Base-by-base conservation (phyloP, 2,797 vertebrate genomes). In the Halcyon leucocephala region DNA sequence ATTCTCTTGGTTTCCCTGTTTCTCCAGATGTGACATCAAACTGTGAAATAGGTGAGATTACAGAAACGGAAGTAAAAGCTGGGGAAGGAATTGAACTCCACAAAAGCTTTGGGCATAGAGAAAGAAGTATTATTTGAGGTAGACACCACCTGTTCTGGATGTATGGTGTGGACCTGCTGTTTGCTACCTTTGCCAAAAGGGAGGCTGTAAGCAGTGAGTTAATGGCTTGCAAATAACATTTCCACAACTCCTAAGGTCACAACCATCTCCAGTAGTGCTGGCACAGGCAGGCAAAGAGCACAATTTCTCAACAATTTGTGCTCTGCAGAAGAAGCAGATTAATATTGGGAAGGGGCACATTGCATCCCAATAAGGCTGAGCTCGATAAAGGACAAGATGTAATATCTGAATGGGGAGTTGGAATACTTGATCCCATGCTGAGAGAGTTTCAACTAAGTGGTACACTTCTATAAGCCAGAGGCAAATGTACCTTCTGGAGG, bases 311-410 rank as follows among this genome's bases (percentile, higher is more conserved):
- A 21, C 16, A 12, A 10, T 4, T 25, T 37, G 15, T 54, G 52
- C 51, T 62, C 78, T 25, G 31, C 55, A 78, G 51, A 71, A 44
- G 69, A 4, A 83, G 12, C 21, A 37, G 25, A 29, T 54, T 37
- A 46, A 24, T 37, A 37, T 5, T 60, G 62, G 21, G 54, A 80
- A 60, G 33, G 64, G n/a, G 41, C 44, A 14, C 0, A 0, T 6
- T 49, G 19, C 33, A 8, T 91, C 48, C 31, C 44, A 37, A 0
- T 22, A 54, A 18, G 21, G 28, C 14, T 54, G 42, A 79, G 21
- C 48, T 82, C 33, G 29, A 1, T 44, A 29, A 66, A 62, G 35
- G 19, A 74, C 18, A 31, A 61, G 26, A 57, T n/a, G 16, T 7
- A 60, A 69, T 35, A 55, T 25, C 41, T 82, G 79, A 82, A 70